Evolutionary conservation across 2,797 vertebrate species (phyloP), one percentile per base, ranked within the genome.

Genomic region (Sebastes trivittatus): DNA sequence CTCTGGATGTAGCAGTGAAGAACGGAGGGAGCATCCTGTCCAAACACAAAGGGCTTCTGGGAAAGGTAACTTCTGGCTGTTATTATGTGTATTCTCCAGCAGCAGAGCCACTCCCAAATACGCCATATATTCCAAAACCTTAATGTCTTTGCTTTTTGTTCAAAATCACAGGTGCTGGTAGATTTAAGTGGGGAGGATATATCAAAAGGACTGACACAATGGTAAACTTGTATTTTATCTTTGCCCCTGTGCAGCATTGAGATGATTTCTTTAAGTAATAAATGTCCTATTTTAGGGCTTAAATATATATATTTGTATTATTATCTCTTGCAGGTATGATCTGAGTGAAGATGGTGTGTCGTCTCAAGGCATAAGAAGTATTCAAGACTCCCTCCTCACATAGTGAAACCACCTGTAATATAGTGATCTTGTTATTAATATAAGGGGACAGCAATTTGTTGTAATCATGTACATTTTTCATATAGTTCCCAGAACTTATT

Each of bases 11-110:
- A 69, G 97, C 98, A 0, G 98, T 99, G 76, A 99, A 99, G 93
- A 99, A 99, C 75, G 97, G 97, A 27, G 97, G 98, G 5, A 97
- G 97, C 72, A 96, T 99, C 90, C 91, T 99, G 87, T 98, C 97
- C 91, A 99, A 98, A 97, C 97, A 98, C 90, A 99, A 97, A 96
- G 98, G 98, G 67, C 97, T 99, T 49, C 93, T 99, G 84, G 98
- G 98, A 93, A 99, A 99, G 95, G 98, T 98, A 91, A 82, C 14
- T 27, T 32, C n/a, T 34, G 20, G 2, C 2, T 49, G n/a, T 36
- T 42, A 2, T 66, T 52, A 9, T n/a, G 18, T 22, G 2, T 8
- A 4, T 68, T 46, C 36, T 32, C 16, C 14, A 30, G 34, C 18
- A 20, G 29, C 11, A 55, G 16, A 58, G 7, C 14, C 4, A 6